These are phyloP conservation scores for Neolamprologus fasciatus DNA, from an alignment of 2,113 vertebrate species.

Conservation along the genomic window DNA sequence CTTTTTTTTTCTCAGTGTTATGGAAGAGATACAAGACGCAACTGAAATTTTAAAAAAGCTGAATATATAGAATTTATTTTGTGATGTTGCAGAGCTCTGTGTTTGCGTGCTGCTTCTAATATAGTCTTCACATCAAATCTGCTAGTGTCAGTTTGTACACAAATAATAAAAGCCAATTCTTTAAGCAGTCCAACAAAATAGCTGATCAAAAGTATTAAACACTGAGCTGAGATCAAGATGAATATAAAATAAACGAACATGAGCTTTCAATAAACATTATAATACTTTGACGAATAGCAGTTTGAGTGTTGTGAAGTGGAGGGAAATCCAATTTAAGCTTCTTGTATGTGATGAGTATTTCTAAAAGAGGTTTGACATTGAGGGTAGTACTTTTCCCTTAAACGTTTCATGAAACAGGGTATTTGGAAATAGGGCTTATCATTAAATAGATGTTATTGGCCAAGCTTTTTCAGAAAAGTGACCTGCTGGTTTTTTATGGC, in stretches of 20 bases:
- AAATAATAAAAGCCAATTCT: neutral
- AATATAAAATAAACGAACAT: neutral
- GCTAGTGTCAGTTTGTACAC: neutral
- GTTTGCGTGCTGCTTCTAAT: neutral
- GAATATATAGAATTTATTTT: neutral
- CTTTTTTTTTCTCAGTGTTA: neutral
- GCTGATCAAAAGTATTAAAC: neutral
- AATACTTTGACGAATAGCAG: neutral
- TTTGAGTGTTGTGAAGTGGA: neutral
- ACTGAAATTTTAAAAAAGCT: neutral
- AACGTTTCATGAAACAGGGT: neutral
- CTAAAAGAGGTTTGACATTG: neutral
- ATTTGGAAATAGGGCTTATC: neutral
- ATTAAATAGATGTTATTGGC: neutral
- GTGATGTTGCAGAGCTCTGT: neutral
- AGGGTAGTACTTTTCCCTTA: neutral
- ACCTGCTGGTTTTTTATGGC: neutral
- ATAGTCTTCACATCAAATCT: neutral
- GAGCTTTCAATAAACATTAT: neutral
- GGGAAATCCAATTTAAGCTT: neutral
- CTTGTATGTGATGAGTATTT: neutral
- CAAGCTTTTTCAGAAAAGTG: neutral
- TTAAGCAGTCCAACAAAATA: neutral
- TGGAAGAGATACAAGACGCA: neutral
- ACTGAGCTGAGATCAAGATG: neutral